Evolutionary conservation across 2,888 invertebrate species (phyloP).

Genomic region (Clunio marinus): DNA sequence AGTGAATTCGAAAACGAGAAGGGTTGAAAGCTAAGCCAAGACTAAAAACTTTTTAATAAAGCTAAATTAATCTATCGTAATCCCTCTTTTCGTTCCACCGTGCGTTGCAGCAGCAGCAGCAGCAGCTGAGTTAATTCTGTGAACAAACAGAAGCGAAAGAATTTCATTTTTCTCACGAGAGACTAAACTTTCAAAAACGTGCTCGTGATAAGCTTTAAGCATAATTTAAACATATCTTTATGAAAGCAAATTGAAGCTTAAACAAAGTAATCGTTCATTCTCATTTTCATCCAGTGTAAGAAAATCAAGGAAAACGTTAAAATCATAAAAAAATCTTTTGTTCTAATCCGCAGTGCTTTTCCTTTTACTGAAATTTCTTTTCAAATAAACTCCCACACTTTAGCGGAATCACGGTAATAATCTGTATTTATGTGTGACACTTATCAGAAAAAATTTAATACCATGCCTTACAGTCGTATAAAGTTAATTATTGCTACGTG

Average conservation of each 20-base stretch:
- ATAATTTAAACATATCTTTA: too few relatives aligned
- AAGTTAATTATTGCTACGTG: background rate
- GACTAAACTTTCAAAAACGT: background rate
- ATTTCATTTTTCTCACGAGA: background rate
- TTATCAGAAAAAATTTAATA: constrained; percentile 5
- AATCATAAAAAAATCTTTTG: too few relatives aligned
- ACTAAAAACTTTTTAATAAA: constrained; percentile 17
- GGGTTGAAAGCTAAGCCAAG: background rate
- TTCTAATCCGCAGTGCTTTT: too few relatives aligned
- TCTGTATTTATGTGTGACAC: constrained; percentile 5
- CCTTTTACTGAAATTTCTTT: too few relatives aligned
- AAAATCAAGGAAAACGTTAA: too few relatives aligned
- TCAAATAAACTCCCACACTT: too few relatives aligned
- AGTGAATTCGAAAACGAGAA: background rate
- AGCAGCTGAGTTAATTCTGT: too few relatives aligned
- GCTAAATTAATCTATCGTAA: constrained; percentile 18
- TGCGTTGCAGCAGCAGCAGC: background rate
- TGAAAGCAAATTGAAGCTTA: too few relatives aligned
- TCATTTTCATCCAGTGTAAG: too few relatives aligned
- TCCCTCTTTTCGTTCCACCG: background rate
- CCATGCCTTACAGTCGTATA: background rate
- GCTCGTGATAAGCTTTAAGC: background rate
- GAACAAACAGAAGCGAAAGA: too few relatives aligned
- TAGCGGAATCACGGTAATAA: background rate
- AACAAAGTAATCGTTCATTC: too few relatives aligned